Conservation (phyloP, 2,113 vertebrate species). For the Entosphenus tridentatus region DNA sequence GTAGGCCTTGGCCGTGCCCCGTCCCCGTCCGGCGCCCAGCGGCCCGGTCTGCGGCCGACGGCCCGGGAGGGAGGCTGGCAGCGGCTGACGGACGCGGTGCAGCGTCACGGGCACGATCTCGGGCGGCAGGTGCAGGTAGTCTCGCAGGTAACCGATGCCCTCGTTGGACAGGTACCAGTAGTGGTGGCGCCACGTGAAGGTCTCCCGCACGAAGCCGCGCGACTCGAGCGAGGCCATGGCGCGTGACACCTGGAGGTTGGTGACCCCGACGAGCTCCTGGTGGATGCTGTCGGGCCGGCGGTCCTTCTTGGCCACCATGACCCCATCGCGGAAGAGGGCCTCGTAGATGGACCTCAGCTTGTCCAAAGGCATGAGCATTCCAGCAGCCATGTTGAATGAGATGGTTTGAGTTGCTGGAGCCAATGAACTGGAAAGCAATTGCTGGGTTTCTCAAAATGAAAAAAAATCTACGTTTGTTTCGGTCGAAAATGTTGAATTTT, state of each 20-base stretch:
- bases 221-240: constrained; percentile 64
- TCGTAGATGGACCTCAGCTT: constrained; percentile 62
- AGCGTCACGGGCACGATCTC: constrained; percentile 61
- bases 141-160: constrained; percentile 54
- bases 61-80: too few species aligned
- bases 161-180: constrained; percentile 86
- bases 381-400: constrained; percentile 51
- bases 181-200: constrained; percentile 61
- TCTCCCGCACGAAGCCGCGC: constrained; percentile 48
- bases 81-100: constrained; percentile 37
- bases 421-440: too few species aligned
- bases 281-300: constrained; percentile 45
- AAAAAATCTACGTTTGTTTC: too few species aligned
- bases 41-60: too few species aligned
- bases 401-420: too few species aligned
- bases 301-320: constrained; percentile 81
- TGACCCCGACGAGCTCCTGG: constrained; percentile 43
- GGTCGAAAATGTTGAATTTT: too few species aligned
- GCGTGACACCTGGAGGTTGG: constrained; percentile 53
- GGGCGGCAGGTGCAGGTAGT: constrained; percentile 46
- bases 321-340: constrained; percentile 62
- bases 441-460: too few species aligned
- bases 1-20: too few species aligned
- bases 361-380: constrained; percentile 69
- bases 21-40: too few species aligned